These are phyloP conservation scores for Melolontha melolontha DNA, from an alignment of 2,888 invertebrate genomes.

Conservation along the genomic window DNA sequence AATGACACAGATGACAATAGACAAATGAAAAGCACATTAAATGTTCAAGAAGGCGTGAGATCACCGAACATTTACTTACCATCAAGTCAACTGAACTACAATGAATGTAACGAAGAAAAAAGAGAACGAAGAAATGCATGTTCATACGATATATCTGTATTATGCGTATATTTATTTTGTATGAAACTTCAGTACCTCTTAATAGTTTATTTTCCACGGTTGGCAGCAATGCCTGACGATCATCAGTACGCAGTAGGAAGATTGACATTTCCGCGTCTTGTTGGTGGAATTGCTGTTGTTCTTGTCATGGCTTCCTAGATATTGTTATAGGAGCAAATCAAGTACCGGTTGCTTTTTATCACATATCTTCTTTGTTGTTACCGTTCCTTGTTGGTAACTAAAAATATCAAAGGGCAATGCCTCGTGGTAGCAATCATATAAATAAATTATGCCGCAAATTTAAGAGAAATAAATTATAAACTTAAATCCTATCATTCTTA, in stretches of 20 bases:
- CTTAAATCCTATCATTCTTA: too few relatives aligned
- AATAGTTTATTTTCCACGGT: conserved; percentile 39
- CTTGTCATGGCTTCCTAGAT: conserved; percentile 35
- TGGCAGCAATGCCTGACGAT: conserved; percentile 35
- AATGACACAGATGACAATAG: conserved; percentile 32
- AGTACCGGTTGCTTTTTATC: conserved; percentile 22
- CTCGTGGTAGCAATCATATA: too few relatives aligned
- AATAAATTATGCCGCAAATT: too few relatives aligned
- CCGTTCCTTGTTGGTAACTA: too few relatives aligned
- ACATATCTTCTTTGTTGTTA: too few relatives aligned
- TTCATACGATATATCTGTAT: conserved; percentile 7
- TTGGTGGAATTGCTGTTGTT: too few relatives aligned
- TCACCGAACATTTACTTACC: conserved; percentile 17
- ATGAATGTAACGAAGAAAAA: conserved; percentile 9
- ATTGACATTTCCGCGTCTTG: conserved; percentile 32
- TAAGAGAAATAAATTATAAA: too few relatives aligned
- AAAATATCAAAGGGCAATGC: too few relatives aligned
- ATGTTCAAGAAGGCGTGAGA: conserved; percentile 36
- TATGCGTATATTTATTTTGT: not conserved
- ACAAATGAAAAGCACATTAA: conserved; percentile 24
- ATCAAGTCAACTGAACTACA: conserved; percentile 7
- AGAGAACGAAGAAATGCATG: not conserved
- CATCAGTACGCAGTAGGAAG: conserved; percentile 17
- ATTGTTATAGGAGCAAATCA: conserved; percentile 27
- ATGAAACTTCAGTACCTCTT: conserved; percentile 10